These are phyloP conservation scores for Anser cygnoides DNA, from an alignment of 2,113 vertebrate species.

Conservation along the genomic window DNA sequence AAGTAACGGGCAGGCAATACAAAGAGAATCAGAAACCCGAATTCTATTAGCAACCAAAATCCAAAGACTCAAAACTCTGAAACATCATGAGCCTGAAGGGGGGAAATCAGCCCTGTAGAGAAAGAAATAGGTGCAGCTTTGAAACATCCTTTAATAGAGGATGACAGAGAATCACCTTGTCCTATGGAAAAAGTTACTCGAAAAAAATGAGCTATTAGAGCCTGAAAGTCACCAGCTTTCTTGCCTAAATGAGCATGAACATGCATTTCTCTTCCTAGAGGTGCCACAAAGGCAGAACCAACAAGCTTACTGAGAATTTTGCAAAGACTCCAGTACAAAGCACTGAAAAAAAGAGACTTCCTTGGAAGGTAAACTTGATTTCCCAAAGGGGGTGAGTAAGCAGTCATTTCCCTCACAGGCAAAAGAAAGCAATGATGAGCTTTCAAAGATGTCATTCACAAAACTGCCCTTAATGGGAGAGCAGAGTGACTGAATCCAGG, in stretches of 20 bases:
- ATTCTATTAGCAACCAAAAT: neutral
- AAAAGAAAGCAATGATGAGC: conserved; percentile 40
- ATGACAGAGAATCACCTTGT: neutral
- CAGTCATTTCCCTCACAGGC: conserved; percentile 8
- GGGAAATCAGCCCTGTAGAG: neutral
- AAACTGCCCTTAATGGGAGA: conserved; percentile 44
- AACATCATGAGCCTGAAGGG: neutral
- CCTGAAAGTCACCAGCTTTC: neutral
- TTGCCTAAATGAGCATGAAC: neutral
- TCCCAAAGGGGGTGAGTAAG: conserved; percentile 51
- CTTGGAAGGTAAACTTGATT: conserved; percentile 49
- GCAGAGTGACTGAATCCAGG: conserved; percentile 36
- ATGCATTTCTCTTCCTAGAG: neutral
- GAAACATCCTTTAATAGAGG: neutral
- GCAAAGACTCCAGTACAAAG: neutral
- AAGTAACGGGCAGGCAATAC: neutral
- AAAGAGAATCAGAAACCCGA: neutral
- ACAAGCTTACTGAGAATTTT: neutral
- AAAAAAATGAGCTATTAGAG: neutral
- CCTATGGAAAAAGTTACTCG: neutral
- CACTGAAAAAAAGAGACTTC: neutral
- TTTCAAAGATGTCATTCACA: conserved; percentile 60
- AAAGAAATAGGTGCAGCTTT: neutral
- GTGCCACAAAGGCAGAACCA: conserved; percentile 20
- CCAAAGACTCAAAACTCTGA: neutral